Base-by-base conservation (phyloP, 2,113 vertebrate genomes). In the Pelodiscus sinensis region DNA sequence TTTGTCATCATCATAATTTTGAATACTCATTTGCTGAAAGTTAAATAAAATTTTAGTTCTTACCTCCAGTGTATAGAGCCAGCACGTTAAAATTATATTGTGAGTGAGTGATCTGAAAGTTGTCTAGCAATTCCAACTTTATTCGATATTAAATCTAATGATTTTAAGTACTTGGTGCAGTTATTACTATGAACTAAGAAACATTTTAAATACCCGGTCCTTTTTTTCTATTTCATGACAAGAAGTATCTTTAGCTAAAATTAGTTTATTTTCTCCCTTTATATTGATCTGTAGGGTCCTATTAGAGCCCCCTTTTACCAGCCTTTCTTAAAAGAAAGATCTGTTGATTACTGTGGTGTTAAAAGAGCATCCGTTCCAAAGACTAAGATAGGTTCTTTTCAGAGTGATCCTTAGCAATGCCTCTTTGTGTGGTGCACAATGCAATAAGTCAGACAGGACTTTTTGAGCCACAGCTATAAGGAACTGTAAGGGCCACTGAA, bases 401-500 rank as follows among this genome's bases (percentile, higher is more conserved):
- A 97, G 95, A 89, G 93, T 77, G 78, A 25, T 75, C 95, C 97
- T 98, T 94, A 92, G 97, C 95, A 93, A 15, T 83, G 96, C 92
- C 65, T 86, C 97, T 98, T 98, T 98, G 98, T 98, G 96, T 58
- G 2, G 92, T 44, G 95, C 97, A 98, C 98, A 98, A 98, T 98
- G 96, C 97, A 93, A 96, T 97, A 97, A 98, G 98, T 98, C 98
- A 98, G 95, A 96, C 95, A 84, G 97, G 96, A 98, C 97, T 97
- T 98, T 96, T 92, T 94, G 95, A 97, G 97, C 96, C 97, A 97
- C 97, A 90, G 96, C 96, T 96, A 52, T 96, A 95, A 97, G 97
- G 97, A 97, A 97, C 95, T 97, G 96, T 97, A 98, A 97, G 97
- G 97, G 97, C 95, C 96, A 89, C 97, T 99, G 98, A 98, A 99